Conservation (phyloP, 2,888 invertebrate genomes). For the Lymantria dispar region DNA sequence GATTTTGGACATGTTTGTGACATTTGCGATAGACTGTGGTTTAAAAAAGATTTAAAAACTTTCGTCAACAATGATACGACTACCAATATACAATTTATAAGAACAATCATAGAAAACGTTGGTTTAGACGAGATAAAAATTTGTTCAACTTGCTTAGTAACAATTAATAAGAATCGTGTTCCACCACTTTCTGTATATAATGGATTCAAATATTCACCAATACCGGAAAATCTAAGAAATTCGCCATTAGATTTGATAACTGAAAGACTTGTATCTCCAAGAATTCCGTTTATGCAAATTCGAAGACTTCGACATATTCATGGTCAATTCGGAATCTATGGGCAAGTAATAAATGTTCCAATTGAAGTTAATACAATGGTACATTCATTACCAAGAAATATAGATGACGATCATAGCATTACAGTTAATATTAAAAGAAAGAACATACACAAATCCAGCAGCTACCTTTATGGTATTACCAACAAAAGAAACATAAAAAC, state of each 20-base stretch:
- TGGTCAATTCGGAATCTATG: conserved; percentile 33
- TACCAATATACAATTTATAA: conserved; percentile 35
- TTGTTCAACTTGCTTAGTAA: conserved; percentile 16
- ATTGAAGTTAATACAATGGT: conserved; percentile 36
- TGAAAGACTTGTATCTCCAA: conserved; percentile 33
- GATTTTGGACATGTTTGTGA: conserved; percentile 43
- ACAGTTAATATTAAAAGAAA: conserved; percentile 30
- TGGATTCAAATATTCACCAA: conserved; percentile 34
- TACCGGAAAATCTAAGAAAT: conserved; percentile 31
- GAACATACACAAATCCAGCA: no score
- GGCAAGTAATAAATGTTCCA: conserved; percentile 41
- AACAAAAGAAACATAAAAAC: conserved; percentile 22
- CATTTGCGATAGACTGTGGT: conserved; percentile 52
- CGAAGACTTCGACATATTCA: no score
- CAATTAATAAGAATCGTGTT: conserved; percentile 14
- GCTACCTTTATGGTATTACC: no score
- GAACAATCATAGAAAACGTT: conserved; percentile 12
- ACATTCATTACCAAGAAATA: conserved; percentile 28
- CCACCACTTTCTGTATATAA: conserved; percentile 19
- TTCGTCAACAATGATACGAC: conserved; percentile 39
- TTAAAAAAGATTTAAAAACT: conserved; percentile 45
- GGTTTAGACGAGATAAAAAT: no score
- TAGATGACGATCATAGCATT: conserved; percentile 25
- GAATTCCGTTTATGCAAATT: conserved; percentile 40
- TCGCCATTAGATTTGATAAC: conserved; percentile 27